Percentiles rank a stretch among this genome's conserved stretches.
Evolutionary conservation across 2,888 invertebrate genomes (phyloP).

Genomic region (Drosophila acutilabella): DNA sequence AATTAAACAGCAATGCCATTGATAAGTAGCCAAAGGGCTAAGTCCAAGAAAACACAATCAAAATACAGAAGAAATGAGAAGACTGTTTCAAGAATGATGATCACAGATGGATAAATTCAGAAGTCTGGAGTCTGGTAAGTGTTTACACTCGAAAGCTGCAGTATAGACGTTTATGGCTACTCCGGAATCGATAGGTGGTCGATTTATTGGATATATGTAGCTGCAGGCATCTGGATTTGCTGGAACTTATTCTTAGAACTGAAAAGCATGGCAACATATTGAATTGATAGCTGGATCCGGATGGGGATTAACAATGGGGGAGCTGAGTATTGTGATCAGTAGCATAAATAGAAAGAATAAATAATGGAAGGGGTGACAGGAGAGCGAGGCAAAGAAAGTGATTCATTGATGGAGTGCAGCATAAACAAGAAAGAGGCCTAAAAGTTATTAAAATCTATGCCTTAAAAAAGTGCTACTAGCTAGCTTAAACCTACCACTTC

Average conservation of each 20-base stretch:
- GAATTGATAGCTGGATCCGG: not conserved
- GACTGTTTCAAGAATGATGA: conserved; percentile 52
- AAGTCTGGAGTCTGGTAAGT: conserved; percentile 16
- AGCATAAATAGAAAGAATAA: conserved; percentile 12
- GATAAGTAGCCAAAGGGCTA: not conserved
- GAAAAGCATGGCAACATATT: conserved; percentile 37
- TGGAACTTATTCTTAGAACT: conserved; percentile 32
- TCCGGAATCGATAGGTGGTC: conserved; percentile 20
- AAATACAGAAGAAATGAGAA: conserved; percentile 51
- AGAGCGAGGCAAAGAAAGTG: no score
- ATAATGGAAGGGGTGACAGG: not conserved
- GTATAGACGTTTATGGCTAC: conserved; percentile 35
- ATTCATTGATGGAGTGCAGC: not conserved
- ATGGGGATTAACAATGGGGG: conserved; percentile 36
- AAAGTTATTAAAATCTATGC: not conserved
- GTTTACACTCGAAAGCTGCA: conserved; percentile 48
- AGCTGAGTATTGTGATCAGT: conserved; percentile 18
- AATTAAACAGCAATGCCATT: conserved; percentile 49
- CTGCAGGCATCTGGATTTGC: conserved; percentile 2
- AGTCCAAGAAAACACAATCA: conserved; percentile 35
- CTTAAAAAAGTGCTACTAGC: no score
- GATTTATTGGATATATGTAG: conserved; percentile 6
- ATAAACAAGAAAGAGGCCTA: not conserved
- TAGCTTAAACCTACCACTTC: no score
- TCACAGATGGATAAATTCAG: conserved; percentile 44